Evolutionary conservation across 37 sponge, comb jelly and placozoan genomes (phyloP).

Genomic region (Crambe crambe): DNA sequence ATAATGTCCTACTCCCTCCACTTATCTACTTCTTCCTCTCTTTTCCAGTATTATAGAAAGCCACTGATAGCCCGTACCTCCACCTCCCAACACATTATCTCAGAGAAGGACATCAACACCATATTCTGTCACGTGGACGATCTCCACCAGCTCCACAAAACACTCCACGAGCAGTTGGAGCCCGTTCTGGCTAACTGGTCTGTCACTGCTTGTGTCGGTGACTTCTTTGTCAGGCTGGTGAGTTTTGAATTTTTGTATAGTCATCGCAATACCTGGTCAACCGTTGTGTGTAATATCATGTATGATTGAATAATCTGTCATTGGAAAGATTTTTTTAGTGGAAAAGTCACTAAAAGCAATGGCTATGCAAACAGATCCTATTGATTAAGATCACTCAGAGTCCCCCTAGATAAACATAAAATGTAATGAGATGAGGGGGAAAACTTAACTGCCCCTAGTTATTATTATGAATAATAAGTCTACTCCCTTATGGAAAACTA

Average conservation of each 20-base stretch:
- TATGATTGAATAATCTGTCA: not conserved
- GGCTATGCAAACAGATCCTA: too few species aligned
- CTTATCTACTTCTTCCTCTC: too few species aligned
- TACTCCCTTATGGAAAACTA: too few species aligned
- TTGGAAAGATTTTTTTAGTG: too few species aligned
- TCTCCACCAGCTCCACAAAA: constrained; percentile 55
- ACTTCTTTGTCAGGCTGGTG: constrained; percentile 85
- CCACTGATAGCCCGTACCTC: constrained; percentile 77
- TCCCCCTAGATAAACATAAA: too few species aligned
- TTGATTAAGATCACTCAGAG: too few species aligned
- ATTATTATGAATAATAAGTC: too few species aligned
- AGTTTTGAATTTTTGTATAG: too few species aligned
- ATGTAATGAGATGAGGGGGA: too few species aligned
- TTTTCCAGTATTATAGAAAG: constrained; percentile 82
- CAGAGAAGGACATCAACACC: constrained; percentile 70
- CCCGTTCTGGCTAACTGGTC: constrained; percentile 61
- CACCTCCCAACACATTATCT: constrained; percentile 73
- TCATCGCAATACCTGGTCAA: not conserved
- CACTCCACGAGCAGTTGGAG: constrained; percentile 63
- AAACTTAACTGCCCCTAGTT: too few species aligned
- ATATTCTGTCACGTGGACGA: constrained; percentile 84
- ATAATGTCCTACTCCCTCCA: too few species aligned
- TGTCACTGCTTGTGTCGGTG: constrained; percentile 63
- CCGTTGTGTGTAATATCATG: not conserved
- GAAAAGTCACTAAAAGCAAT: too few species aligned